A percentile compares a stretch with the other conserved stretches of the same genome.
These are phyloP conservation scores for Homalodisca vitripennis DNA, from an alignment of 1,140 invertebrate species.

Conservation along the genomic window DNA sequence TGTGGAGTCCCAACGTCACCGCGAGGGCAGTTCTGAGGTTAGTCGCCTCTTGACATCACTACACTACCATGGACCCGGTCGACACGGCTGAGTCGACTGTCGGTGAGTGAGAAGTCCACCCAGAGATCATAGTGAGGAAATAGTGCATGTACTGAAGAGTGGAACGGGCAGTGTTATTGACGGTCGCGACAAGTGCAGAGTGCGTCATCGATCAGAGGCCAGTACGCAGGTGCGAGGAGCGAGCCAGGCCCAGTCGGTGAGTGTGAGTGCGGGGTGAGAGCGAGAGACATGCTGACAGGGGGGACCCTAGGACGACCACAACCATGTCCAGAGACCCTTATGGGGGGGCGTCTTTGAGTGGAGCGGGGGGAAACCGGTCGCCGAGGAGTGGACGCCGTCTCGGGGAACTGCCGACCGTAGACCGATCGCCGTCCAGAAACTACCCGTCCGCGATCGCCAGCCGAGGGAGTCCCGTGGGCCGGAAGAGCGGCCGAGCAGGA, in stretches of 20 bases:
- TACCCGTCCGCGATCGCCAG: conserved; percentile 57
- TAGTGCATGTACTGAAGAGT: neutral
- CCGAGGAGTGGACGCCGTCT: conserved; percentile 61
- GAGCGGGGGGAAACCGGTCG: conserved; percentile 56
- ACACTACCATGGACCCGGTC: too few relatives aligned
- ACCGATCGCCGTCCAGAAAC: conserved; percentile 75
- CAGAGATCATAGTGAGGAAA: neutral
- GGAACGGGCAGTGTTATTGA: neutral
- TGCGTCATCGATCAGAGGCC: conserved; percentile 26
- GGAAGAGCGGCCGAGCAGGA: conserved; percentile 55
- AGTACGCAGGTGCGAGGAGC: conserved; percentile 27
- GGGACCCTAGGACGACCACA: conserved; percentile 11
- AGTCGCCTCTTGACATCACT: neutral
- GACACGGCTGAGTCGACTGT: neutral
- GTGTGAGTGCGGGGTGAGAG: conserved; percentile 22
- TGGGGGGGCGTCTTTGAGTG: conserved; percentile 54
- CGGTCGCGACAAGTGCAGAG: neutral
- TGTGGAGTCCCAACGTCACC: neutral
- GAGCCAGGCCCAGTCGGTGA: conserved; percentile 14
- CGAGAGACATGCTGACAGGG: conserved; percentile 25
- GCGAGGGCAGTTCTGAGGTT: neutral
- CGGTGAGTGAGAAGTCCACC: neutral
- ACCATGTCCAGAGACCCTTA: conserved; percentile 72
- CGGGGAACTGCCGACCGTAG: conserved; percentile 75
- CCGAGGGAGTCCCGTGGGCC: conserved; percentile 57